These are phyloP conservation scores for Pseudorasbora parva DNA, from an alignment of 2,113 vertebrate genomes.

Conservation along the genomic window DNA sequence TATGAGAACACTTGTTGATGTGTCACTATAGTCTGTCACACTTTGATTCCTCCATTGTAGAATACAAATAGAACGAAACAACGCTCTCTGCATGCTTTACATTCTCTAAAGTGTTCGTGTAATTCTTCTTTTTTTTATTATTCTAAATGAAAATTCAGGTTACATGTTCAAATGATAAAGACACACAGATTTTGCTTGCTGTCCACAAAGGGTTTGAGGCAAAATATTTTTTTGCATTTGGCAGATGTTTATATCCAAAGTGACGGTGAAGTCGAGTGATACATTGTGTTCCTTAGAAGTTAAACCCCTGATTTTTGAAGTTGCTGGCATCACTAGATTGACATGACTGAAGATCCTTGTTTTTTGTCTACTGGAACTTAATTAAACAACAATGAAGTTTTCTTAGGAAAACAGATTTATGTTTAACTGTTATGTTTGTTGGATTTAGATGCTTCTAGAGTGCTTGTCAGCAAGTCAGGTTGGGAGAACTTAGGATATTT, in stretches of 20 bases:
- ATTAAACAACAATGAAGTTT: neutral
- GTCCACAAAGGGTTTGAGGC: neutral
- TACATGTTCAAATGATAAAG: neutral
- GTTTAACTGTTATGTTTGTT: too few species aligned
- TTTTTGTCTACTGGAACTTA: neutral
- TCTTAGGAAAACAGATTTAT: too few species aligned
- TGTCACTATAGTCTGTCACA: neutral
- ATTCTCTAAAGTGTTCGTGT: neutral
- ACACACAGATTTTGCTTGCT: neutral
- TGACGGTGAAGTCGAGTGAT: neutral
- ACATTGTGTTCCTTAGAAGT: neutral
- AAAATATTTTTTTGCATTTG: neutral
- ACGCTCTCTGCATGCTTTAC: neutral
- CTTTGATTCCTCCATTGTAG: neutral
- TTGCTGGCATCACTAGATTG: neutral
- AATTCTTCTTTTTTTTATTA: neutral
- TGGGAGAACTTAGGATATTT: neutral
- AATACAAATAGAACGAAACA: neutral
- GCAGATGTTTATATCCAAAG: neutral
- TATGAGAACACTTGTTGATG: conserved; percentile 1
- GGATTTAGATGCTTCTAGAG: neutral
- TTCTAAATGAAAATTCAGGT: neutral
- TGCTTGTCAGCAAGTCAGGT: neutral
- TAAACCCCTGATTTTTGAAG: neutral
- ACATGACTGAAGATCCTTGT: neutral